A percentile compares a stretch with the other conserved stretches of the same genome.
Evolutionary conservation across 2,888 invertebrate species (phyloP).

Genomic region (Diaphora mendica): DNA sequence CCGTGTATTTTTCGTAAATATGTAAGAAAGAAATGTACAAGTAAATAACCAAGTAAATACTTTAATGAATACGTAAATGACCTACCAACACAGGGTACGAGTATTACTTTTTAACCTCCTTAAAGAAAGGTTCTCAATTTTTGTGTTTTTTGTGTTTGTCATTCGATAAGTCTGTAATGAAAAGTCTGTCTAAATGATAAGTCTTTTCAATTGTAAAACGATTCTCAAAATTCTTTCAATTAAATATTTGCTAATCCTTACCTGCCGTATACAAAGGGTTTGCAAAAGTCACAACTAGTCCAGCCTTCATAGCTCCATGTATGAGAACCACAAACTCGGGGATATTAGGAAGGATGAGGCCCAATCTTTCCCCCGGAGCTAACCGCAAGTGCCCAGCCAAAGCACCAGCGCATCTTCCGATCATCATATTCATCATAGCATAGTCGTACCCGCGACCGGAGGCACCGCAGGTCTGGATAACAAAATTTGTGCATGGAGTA

Average conservation of each 20-base stretch:
- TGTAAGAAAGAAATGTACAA: no score
- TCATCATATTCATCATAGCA: conserved; percentile 86
- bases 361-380: conserved; percentile 88
- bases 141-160: no score
- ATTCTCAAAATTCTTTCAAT: neutral
- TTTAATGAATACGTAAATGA: no score
- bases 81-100: no score
- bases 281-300: conserved; percentile 89
- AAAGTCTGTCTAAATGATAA: no score
- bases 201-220: no score
- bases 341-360: conserved; percentile 89
- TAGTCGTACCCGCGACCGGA: conserved; percentile 89
- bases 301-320: conserved; percentile 89
- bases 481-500: conserved; percentile 1
- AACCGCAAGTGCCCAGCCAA: conserved; percentile 85
- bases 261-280: conserved; percentile 90
- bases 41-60: no score
- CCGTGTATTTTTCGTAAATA: neutral
- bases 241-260: conserved; percentile 53
- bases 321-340: conserved; percentile 90
- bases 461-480: conserved; percentile 88
- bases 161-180: no score
- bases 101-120: no score
- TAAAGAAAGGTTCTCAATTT: no score
- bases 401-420: conserved; percentile 86